These are phyloP conservation scores for Rhombomys opimus DNA, from an alignment of 2,113 vertebrate genomes.

Conservation along the genomic window DNA sequence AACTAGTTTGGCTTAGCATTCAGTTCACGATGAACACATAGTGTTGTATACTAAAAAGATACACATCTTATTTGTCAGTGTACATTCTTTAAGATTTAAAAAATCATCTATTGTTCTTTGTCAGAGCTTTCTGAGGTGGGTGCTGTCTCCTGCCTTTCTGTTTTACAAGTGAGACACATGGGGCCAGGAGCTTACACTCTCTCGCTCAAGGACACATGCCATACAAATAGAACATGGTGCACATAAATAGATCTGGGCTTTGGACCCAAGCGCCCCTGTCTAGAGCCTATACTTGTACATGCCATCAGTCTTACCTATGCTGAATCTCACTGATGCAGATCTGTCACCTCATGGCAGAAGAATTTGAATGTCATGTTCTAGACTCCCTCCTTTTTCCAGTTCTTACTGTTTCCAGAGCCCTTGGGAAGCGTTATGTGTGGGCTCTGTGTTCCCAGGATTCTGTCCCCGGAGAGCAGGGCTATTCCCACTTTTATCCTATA, in stretches of 20 bases:
- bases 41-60: not conserved
- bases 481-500: too few species aligned
- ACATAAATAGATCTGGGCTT: not conserved
- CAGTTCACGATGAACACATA: not conserved
- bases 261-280: not conserved
- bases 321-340: not conserved
- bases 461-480: not conserved
- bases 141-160: not conserved
- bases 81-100: not conserved
- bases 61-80: not conserved
- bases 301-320: not conserved
- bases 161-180: slow-evolving; percentile 12
- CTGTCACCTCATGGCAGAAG: not conserved
- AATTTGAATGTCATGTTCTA: not conserved
- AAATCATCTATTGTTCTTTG: not conserved
- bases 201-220: not conserved
- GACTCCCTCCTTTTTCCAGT: not conserved
- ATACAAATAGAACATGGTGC: not conserved
- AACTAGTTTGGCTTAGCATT: not conserved
- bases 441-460: not conserved
- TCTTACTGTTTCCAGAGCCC: not conserved
- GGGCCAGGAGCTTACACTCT: slow-evolving; percentile 2
- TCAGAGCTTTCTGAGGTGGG: not conserved
- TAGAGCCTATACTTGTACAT: not conserved
- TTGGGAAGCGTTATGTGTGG: not conserved